Percentiles rank a stretch among this genome's conserved stretches.
phyloP scores from a whole-genome alignment of 1,140 invertebrate species.

The Littorina saxatilis region DNA sequence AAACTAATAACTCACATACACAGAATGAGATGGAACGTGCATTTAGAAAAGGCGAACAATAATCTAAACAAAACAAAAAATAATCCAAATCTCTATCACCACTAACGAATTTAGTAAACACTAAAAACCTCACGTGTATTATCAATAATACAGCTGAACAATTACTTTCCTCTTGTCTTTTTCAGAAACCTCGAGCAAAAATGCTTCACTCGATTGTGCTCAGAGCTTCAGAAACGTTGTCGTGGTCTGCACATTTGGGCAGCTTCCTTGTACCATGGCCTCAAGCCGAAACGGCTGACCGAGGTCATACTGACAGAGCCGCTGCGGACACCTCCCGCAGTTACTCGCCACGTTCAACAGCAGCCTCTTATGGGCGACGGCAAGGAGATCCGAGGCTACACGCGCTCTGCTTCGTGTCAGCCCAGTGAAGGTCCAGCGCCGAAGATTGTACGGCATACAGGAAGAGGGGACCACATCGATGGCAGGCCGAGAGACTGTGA shows the following conservation, averaged over 20 bases:
- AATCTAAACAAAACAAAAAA: too few relatives aligned
- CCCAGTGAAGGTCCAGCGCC: neutral
- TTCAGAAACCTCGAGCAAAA: too few relatives aligned
- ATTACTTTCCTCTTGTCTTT: too few relatives aligned
- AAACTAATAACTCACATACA: too few relatives aligned
- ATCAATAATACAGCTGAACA: too few relatives aligned
- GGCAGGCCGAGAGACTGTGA: neutral
- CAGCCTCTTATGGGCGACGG: neutral
- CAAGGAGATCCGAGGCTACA: neutral
- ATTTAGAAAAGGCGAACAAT: too few relatives aligned
- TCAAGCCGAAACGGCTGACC: neutral
- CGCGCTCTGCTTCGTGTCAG: neutral
- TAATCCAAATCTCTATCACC: too few relatives aligned
- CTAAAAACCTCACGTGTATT: too few relatives aligned
- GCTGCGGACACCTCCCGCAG: neutral
- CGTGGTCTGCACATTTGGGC: neutral
- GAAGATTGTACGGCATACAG: neutral
- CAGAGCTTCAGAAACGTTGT: too few relatives aligned
- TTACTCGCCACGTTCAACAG: neutral
- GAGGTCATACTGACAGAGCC: neutral
- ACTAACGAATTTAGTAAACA: too few relatives aligned
- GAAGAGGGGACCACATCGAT: neutral
- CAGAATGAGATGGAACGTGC: too few relatives aligned
- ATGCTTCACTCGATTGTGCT: too few relatives aligned
- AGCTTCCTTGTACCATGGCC: neutral